A percentile compares a stretch with the other conserved stretches of the same genome.
Evolutionary conservation across 92 coral and sea anemone genomes (phyloP).

Genomic region (Porites cylindrica): DNA sequence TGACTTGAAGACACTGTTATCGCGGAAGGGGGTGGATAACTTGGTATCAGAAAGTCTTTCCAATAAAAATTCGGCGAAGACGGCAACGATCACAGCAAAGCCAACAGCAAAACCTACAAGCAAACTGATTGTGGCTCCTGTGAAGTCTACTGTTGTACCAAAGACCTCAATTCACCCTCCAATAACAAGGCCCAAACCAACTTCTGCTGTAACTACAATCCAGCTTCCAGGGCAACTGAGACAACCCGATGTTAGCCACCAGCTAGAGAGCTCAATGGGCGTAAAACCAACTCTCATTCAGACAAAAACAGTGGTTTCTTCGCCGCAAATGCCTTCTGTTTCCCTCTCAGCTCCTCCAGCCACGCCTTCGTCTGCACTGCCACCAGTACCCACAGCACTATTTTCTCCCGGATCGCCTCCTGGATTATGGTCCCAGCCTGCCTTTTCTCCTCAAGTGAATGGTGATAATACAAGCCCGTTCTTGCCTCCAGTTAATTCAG

Average conservation of each 20-base stretch:
- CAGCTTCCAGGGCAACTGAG: not conserved
- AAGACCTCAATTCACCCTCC: slow-evolving; percentile 1
- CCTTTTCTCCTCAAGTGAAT: not conserved
- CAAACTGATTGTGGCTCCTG: not conserved
- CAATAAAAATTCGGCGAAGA: not conserved
- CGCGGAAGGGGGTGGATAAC: slow-evolving; percentile 53
- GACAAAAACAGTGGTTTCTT: not conserved
- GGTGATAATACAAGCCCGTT: slow-evolving; percentile 6
- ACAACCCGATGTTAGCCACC: not conserved
- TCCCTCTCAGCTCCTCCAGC: slow-evolving; percentile 28
- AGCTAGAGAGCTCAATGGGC: not conserved
- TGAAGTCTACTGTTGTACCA: slow-evolving; percentile 17
- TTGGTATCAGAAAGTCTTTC: slow-evolving; percentile 33
- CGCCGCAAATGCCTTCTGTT: not conserved
- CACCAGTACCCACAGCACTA: slow-evolving; percentile 1
- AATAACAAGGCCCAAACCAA: slow-evolving; percentile 16
- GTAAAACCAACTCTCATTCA: not conserved
- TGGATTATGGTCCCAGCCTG: slow-evolving; percentile 18
- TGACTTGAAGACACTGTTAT: slow-evolving; percentile 33
- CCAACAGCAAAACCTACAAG: slow-evolving; percentile 1
- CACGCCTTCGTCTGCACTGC: slow-evolving; percentile 12
- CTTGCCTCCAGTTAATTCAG: slow-evolving; percentile 14
- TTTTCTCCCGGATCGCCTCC: slow-evolving; percentile 12
- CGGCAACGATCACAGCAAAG: not conserved
- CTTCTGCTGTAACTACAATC: slow-evolving; percentile 12